Conservation (phyloP, 2,797 vertebrate genomes). For the Platyrinchus mystaceus region DNA sequence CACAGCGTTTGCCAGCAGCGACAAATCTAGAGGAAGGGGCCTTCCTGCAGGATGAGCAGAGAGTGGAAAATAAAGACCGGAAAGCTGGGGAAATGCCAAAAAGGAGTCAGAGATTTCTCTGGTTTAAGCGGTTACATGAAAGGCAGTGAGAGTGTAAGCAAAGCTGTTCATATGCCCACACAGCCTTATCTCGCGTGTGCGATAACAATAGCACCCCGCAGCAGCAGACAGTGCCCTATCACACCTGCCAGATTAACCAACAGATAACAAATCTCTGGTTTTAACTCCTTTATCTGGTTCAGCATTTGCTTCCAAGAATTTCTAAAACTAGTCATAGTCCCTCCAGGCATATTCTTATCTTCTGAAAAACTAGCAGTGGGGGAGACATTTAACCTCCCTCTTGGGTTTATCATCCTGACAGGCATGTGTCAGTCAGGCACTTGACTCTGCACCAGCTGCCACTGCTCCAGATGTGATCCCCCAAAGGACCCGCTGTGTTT, state of each 20-base stretch:
- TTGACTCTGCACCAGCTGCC: background rate
- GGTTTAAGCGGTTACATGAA: background rate
- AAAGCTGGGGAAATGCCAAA: accelerated
- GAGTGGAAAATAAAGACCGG: background rate
- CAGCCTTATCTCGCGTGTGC: background rate
- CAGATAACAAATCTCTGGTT: background rate
- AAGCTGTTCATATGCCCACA: background rate
- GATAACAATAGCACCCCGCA: accelerated
- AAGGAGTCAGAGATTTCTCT: background rate
- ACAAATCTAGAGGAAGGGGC: background rate
- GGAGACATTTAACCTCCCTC: constrained; percentile 15
- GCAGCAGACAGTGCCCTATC: background rate
- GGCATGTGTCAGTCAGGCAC: background rate
- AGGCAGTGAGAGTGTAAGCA: background rate
- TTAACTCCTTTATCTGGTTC: background rate
- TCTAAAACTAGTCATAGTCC: background rate
- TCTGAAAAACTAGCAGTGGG: background rate
- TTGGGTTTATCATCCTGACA: constrained; percentile 21
- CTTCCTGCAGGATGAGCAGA: background rate
- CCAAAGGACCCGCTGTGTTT: accelerated
- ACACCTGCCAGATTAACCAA: background rate
- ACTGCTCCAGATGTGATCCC: background rate
- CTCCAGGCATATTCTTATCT: background rate
- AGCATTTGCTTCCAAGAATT: background rate
- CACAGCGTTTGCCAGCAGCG: background rate